phyloP scores from a whole-genome alignment of 2,113 vertebrate genomes.

The Cynopterus brachyotis region DNA sequence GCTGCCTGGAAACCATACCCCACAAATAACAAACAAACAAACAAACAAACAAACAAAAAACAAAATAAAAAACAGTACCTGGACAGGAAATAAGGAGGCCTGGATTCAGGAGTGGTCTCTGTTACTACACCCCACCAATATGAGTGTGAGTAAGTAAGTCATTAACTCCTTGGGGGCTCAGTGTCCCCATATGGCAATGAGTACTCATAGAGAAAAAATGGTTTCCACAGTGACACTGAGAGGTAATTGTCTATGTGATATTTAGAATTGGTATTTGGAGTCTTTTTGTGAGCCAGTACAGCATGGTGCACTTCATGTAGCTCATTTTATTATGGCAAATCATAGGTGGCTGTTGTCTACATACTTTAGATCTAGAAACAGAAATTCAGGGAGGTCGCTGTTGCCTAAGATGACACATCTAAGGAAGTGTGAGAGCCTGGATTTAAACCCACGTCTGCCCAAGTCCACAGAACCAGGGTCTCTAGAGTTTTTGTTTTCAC shows the following conservation, averaged over 20 bases:
- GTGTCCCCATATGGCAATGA: too few species aligned
- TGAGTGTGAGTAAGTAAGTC: not conserved
- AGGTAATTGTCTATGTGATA: not conserved
- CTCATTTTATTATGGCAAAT: not conserved
- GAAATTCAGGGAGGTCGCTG: not conserved
- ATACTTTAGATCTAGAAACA: not conserved
- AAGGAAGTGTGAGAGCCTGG: not conserved
- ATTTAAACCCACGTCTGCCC: not conserved
- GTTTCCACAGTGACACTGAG: not conserved
- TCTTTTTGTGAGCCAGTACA: not conserved
- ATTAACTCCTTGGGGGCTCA: not conserved
- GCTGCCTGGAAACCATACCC: not conserved
- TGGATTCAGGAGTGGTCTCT: not conserved
- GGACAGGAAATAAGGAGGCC: not conserved
- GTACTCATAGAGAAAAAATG: not conserved
- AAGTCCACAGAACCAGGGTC: not conserved
- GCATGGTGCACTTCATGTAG: not conserved
- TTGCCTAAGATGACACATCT: not conserved
- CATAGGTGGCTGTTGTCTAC: too few species aligned
- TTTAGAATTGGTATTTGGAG: not conserved
- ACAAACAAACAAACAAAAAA: too few species aligned
- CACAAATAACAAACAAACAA: too few species aligned
- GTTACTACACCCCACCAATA: not conserved
- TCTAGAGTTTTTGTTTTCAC: not conserved
- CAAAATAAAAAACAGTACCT: not conserved